These are phyloP conservation scores for Peromyscus melanophrys DNA, from an alignment of 2,797 vertebrate species.

Conservation along the genomic window DNA sequence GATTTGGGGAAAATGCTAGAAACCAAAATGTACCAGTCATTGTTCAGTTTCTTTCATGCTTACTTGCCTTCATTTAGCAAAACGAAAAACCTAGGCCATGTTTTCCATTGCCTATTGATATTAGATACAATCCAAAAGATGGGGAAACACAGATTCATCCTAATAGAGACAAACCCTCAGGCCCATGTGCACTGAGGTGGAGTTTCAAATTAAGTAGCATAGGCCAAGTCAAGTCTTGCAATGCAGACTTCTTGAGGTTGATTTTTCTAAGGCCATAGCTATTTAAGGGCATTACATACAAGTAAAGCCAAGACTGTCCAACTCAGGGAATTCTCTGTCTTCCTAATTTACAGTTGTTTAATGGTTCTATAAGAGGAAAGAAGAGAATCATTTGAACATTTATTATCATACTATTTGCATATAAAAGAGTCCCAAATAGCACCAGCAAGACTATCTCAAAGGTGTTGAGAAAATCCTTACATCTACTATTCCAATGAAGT, in stretches of 20 bases:
- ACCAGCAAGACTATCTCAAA: not conserved
- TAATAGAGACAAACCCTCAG: not conserved
- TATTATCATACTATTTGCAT: not conserved
- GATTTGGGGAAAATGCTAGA: not conserved
- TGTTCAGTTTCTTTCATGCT: not conserved
- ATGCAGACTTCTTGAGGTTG: not conserved
- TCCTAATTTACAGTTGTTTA: not conserved
- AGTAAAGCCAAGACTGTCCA: not conserved
- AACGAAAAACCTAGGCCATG: not conserved
- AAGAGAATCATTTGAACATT: not conserved
- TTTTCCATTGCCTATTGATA: conserved; percentile 13
- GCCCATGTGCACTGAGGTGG: not conserved
- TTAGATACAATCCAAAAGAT: not conserved
- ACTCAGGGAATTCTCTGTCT: not conserved
- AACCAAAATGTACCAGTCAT: not conserved
- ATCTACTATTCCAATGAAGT: not conserved
- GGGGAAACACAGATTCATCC: not conserved
- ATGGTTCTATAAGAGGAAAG: not conserved
- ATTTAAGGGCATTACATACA: not conserved
- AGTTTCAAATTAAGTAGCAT: not conserved
- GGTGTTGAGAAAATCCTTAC: not conserved
- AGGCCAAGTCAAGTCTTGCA: not conserved
- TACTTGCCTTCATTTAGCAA: not conserved
- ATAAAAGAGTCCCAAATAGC: not conserved
- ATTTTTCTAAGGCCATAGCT: conserved; percentile 12